These are phyloP conservation scores for honey bee (Apis mellifera) DNA, from an alignment of 1,140 invertebrate genomes.

Conservation along the genomic window DNA sequence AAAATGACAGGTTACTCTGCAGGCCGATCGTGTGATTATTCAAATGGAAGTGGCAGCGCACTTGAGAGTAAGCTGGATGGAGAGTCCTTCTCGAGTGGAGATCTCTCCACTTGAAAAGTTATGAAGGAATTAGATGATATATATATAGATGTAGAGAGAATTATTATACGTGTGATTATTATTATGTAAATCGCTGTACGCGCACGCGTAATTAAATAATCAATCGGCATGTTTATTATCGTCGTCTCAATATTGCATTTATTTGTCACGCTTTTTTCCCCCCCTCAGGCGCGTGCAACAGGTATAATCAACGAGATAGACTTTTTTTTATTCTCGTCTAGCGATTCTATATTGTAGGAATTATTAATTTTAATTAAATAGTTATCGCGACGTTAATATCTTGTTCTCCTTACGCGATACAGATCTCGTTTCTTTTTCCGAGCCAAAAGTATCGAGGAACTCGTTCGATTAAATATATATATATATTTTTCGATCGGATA, in stretches of 20 bases:
- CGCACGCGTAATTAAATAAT: not conserved
- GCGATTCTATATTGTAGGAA: not conserved
- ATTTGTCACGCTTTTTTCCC: not conserved
- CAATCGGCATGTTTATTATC: not conserved
- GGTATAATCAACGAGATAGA: not conserved
- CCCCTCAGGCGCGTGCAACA: conserved; percentile 18
- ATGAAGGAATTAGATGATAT: too few species aligned
- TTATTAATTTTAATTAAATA: conserved; percentile 38
- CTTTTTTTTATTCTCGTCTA: not conserved
- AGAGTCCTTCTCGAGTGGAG: not conserved
- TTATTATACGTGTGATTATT: conserved; percentile 8
- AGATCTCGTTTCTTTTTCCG: not conserved
- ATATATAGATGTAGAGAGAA: too few species aligned
- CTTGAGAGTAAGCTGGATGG: not conserved
- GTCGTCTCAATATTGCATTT: not conserved
- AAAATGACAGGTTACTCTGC: not conserved
- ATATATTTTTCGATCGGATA: not conserved
- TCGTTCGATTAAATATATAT: not conserved
- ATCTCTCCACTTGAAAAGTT: not conserved
- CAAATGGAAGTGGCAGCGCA: not conserved
- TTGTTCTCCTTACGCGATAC: conserved; percentile 31
- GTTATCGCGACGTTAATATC: not conserved
- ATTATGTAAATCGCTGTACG: not conserved
- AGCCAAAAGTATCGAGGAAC: not conserved
- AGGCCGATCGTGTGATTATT: not conserved